Conservation (phyloP, 2,888 invertebrate genomes). For the Andrena fulva region DNA sequence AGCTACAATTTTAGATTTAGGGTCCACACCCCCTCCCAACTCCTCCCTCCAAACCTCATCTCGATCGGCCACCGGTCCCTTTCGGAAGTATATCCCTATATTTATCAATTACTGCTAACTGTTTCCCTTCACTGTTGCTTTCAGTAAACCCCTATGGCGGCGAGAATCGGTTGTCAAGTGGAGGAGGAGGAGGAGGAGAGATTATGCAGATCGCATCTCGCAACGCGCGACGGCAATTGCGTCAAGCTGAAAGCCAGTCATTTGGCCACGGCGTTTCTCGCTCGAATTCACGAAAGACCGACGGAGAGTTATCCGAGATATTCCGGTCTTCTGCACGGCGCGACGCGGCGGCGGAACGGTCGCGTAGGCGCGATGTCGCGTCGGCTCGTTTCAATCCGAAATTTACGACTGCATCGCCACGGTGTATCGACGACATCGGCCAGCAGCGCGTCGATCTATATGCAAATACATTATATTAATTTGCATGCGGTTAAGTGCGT, state of each 20-base stretch:
- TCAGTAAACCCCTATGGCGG: neutral
- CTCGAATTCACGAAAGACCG: constrained; percentile 22
- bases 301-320: neutral
- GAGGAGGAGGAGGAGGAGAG: neutral
- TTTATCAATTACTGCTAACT: neutral
- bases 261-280: constrained; percentile 1
- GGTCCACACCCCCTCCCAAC: too few species aligned
- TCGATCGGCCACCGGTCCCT: too few species aligned
- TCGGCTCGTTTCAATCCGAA: constrained; percentile 19
- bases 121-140: too few species aligned
- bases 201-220: constrained; percentile 45
- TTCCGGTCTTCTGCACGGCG: neutral
- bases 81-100: too few species aligned
- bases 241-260: constrained; percentile 34
- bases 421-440: constrained; percentile 4
- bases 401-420: constrained; percentile 27
- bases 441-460: constrained; percentile 64
- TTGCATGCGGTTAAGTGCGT: constrained; percentile 69
- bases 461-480: constrained; percentile 74
- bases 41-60: too few species aligned
- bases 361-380: constrained; percentile 16
- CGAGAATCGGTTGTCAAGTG: constrained; percentile 11
- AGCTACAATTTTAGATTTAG: too few species aligned
- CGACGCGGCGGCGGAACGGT: neutral
- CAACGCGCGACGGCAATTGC: constrained; percentile 32